Evolutionary conservation across 2,888 invertebrate species (phyloP), one percentile per base, ranked within the genome.

Genomic region (Tinea trinotella): DNA sequence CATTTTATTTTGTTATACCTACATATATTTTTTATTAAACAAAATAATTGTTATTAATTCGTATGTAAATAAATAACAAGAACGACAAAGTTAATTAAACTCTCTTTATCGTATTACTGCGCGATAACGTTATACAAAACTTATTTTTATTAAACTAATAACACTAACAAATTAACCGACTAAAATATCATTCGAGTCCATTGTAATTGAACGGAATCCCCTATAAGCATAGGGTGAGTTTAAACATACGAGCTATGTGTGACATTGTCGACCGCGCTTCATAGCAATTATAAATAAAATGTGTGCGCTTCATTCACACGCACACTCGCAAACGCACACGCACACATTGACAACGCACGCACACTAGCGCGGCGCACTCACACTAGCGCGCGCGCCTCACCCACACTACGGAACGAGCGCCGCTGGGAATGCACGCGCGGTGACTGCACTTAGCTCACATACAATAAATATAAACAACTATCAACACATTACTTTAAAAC

Each of bases 281-380:
- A 69, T 74, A 79, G 83, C 82, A 83, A 85, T 84, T 84, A 83
- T 83, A 84, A 70, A 68, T 68, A 70, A 84, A 83, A 83, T 83
- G 84, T 84, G 83, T 83, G 80, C 78, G 84, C 76, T 70, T 81
- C 77, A 85, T 84, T 85, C 84, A 84, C 84, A 82, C 84, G 82
- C 80, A 81, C 83, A 82, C 73, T 74, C 74, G 78, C 76, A 80
- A 78, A 70, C 55, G 52, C 52, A 70, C 84, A 84, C 84, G 82
- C 84, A 81, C 80, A 81, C 56, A 46, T 9, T 61, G 59, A 56
- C 61, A 60, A 17, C 36, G n/a, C 52, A 52, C 55, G 40, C 19
- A 20, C 36, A 52, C 55, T 19, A 20, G 17, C 22, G 52, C 74
- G 76, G 82, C 81, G 74, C 81, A 79, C 80, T 59, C 58, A 52